Evolutionary conservation across 2,113 vertebrate genomes (phyloP).

Genomic region (Copsychus sechellarum): DNA sequence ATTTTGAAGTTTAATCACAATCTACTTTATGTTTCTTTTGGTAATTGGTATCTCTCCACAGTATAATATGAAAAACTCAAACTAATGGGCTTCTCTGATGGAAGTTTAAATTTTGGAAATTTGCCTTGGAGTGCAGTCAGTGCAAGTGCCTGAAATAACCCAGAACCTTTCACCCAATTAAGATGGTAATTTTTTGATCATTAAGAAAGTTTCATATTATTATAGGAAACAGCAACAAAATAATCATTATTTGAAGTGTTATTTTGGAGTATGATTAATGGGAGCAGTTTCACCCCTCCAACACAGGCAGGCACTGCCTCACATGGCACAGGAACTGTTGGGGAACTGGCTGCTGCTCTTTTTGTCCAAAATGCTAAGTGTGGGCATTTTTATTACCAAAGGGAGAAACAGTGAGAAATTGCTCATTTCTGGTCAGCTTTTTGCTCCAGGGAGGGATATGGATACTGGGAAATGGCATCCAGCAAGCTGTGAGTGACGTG

Average conservation of each 20-base stretch:
- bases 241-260: not conserved
- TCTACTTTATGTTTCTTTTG: constrained; percentile 52
- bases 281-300: not conserved
- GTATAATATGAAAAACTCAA: not conserved
- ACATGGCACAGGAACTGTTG: not conserved
- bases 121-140: not conserved
- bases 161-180: not conserved
- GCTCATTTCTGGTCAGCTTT: constrained; percentile 47
- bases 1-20: constrained; percentile 68
- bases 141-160: not conserved
- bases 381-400: not conserved
- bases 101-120: constrained; percentile 29
- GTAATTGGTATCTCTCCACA: constrained; percentile 57
- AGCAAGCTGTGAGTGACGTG: constrained; percentile 24
- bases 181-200: not conserved
- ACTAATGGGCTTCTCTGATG: constrained; percentile 22
- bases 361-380: constrained; percentile 2
- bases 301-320: accelerated
- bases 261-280: not conserved
- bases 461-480: constrained; percentile 58
- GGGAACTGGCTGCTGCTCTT: not conserved
- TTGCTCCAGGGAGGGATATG: constrained; percentile 29
- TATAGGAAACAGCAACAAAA: not conserved
- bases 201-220: not conserved
- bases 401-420: constrained; percentile 42